phyloP scores from a whole-genome alignment of 2,113 vertebrate species.

The crab-eating macaque (Macaca fascicularis) region DNA sequence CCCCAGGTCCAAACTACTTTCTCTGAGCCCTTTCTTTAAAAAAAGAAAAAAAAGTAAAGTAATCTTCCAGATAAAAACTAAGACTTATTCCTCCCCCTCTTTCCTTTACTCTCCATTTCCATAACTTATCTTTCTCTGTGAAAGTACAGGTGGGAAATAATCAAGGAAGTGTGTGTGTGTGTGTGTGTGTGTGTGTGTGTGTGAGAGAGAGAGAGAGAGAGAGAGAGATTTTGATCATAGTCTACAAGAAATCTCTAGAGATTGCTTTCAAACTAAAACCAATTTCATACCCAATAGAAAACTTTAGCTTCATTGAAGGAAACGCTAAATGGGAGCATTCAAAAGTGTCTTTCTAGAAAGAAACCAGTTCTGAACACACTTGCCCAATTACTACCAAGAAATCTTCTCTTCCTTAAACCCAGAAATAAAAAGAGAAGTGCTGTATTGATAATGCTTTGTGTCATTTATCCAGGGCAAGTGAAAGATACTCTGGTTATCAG shows the following conservation, averaged over 20 bases:
- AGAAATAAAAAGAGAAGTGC: neutral
- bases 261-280: constrained; percentile 56
- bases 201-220: neutral
- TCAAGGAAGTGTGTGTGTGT: neutral
- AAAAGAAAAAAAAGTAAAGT: neutral
- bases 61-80: neutral
- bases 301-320: constrained; percentile 28
- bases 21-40: neutral
- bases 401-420: neutral
- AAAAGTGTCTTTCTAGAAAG: constrained; percentile 6
- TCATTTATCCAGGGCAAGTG: neutral
- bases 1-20: neutral
- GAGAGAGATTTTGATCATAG: constrained; percentile 13
- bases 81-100: neutral
- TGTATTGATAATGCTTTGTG: neutral
- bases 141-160: neutral
- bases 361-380: neutral
- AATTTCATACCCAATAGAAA: constrained; percentile 55
- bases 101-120: neutral
- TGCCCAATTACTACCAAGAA: neutral
- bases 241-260: constrained; percentile 22
- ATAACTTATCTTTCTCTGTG: constrained; percentile 17
- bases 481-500: neutral
- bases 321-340: constrained; percentile 26
- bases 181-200: neutral